Percentiles rank a stretch among this genome's conserved stretches.
phyloP scores from a whole-genome alignment of 2,113 vertebrate genomes.

The Sebastes schlegelii region DNA sequence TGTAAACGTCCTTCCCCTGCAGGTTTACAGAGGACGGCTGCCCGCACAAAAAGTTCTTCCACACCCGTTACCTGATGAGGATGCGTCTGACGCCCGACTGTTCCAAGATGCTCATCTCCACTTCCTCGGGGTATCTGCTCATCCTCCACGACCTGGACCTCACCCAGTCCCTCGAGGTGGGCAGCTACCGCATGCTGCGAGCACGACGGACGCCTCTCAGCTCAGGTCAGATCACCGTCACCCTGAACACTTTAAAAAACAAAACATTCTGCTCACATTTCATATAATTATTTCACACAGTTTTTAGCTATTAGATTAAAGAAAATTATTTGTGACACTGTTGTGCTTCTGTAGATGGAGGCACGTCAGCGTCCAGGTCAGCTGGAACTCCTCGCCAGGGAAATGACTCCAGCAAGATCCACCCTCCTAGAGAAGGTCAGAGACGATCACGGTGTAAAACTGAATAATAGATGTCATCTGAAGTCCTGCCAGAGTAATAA shows the following conservation, averaged over 20 bases:
- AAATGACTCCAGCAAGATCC: slow-evolving; percentile 88
- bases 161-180: slow-evolving; percentile 97
- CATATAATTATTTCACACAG: not conserved
- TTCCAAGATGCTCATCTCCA: slow-evolving; percentile 99
- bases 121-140: slow-evolving; percentile 97
- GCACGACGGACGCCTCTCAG: slow-evolving; percentile 91
- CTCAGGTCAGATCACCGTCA: slow-evolving; percentile 85
- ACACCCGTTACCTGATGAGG: slow-evolving; percentile 97
- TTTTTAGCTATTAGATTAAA: not conserved
- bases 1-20: not conserved
- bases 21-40: slow-evolving; percentile 98
- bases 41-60: slow-evolving; percentile 99
- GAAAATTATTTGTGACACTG: not conserved
- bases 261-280: not conserved
- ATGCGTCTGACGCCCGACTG: slow-evolving; percentile 99
- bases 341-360: slow-evolving; percentile 74
- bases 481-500: not conserved
- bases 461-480: not conserved
- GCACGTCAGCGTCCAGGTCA: slow-evolving; percentile 87
- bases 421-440: slow-evolving; percentile 93
- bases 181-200: slow-evolving; percentile 95
- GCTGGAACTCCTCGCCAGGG: slow-evolving; percentile 89
- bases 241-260: not conserved
- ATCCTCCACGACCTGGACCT: slow-evolving; percentile 98
- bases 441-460: not conserved